These are phyloP conservation scores for Falco biarmicus DNA, from an alignment of 2,797 vertebrate species.

Conservation along the genomic window DNA sequence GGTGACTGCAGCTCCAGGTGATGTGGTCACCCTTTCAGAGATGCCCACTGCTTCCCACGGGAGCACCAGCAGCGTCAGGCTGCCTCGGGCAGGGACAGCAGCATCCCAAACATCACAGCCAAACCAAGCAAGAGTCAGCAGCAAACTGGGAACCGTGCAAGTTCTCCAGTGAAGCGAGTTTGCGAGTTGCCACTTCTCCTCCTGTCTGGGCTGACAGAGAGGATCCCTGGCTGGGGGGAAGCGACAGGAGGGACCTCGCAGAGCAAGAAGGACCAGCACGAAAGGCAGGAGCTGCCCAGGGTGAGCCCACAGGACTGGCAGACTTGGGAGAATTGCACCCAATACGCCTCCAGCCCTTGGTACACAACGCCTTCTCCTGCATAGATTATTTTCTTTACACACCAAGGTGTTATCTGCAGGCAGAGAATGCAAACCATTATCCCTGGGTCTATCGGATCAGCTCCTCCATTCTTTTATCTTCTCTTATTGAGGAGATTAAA, in stretches of 20 bases:
- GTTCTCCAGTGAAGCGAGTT: accelerated
- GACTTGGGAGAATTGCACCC: background rate
- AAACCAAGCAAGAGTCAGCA: background rate
- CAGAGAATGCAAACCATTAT: constrained; percentile 4
- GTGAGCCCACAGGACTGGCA: background rate
- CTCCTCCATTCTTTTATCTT: constrained; percentile 39
- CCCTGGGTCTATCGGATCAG: constrained; percentile 7
- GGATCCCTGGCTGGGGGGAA: background rate
- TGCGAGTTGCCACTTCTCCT: background rate
- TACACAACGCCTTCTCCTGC: background rate
- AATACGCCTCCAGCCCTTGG: accelerated
- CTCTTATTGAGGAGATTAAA: constrained; percentile 29
- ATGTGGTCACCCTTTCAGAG: accelerated
- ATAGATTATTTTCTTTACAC: background rate
- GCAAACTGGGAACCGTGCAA: background rate
- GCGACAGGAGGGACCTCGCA: accelerated
- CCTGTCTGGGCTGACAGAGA: background rate
- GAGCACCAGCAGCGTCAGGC: background rate
- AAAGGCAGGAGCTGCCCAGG: background rate
- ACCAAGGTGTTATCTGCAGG: background rate
- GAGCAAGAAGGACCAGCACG: accelerated
- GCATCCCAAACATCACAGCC: accelerated
- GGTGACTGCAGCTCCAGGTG: background rate
- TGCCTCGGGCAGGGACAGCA: background rate
- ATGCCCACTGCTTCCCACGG: background rate